Conservation (phyloP, 2,888 invertebrate genomes). For the Drosophila helvetica region DNA sequence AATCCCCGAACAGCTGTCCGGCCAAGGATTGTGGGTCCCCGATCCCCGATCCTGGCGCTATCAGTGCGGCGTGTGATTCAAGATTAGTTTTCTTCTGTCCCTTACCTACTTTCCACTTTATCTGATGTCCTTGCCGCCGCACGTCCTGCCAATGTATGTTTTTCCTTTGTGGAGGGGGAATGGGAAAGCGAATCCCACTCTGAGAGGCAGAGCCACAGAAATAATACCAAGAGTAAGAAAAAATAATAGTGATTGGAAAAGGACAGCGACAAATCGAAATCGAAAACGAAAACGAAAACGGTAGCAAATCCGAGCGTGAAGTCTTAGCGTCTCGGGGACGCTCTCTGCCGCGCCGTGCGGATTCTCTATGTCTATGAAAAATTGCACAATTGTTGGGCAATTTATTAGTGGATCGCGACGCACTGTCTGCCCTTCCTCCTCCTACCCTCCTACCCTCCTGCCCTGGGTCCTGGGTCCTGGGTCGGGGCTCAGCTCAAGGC, state of each 20-base stretch:
- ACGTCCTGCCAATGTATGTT: conserved; percentile 17
- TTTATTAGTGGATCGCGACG: conserved; percentile 66
- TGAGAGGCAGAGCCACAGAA: not conserved
- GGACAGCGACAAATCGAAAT: too few species aligned
- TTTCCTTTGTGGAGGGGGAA: not conserved
- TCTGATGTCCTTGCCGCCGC: conserved; percentile 63
- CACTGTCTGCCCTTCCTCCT: not conserved
- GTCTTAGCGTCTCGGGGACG: conserved; percentile 27
- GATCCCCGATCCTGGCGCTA: conserved; percentile 49
- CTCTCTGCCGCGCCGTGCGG: conserved; percentile 1
- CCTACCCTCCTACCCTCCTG: not conserved
- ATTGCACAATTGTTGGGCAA: conserved; percentile 80
- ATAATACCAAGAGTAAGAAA: not conserved
- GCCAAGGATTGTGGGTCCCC: conserved; percentile 28
- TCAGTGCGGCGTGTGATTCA: conserved; percentile 59
- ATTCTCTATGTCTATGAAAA: conserved; percentile 52
- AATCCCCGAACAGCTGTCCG: conserved; percentile 44
- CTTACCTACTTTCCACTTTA: conserved; percentile 56
- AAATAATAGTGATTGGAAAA: conserved; percentile 7
- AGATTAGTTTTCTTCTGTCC: conserved; percentile 54
- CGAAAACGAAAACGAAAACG: conserved; percentile 17
- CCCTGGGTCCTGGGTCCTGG: too few species aligned
- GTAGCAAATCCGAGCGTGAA: conserved; percentile 46
- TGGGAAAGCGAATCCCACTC: not conserved
- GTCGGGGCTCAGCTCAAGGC: conserved; percentile 5